A percentile compares a stretch with the other conserved stretches of the same genome.
These are phyloP conservation scores for Podiceps cristatus DNA, from an alignment of 2,113 vertebrate species.

Conservation along the genomic window DNA sequence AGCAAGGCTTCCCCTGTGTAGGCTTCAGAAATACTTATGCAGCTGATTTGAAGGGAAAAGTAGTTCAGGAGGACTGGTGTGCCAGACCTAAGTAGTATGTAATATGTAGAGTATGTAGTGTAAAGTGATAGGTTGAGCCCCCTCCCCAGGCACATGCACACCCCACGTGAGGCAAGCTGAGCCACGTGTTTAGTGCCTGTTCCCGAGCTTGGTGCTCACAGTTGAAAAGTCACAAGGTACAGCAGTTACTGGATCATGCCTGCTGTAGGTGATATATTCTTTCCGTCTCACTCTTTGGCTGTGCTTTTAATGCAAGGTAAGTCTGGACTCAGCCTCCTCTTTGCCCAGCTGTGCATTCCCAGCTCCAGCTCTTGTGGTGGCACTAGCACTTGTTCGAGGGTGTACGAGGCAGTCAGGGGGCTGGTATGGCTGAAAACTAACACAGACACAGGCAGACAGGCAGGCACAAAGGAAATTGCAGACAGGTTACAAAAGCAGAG, in stretches of 20 bases:
- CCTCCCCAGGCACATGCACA: background rate
- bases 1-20: background rate
- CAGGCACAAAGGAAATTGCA: background rate
- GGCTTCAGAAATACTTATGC: background rate
- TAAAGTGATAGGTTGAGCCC: fast-evolving
- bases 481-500: background rate
- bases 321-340: background rate
- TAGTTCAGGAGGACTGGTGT: background rate
- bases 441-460: background rate
- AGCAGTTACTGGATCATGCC: background rate
- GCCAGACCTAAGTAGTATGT: background rate
- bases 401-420: background rate
- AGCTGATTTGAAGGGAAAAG: background rate
- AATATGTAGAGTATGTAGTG: background rate
- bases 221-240: background rate
- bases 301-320: background rate
- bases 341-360: background rate
- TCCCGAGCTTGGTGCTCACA: background rate
- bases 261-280: background rate
- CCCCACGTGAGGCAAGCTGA: background rate
- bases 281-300: background rate
- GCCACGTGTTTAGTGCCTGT: background rate
- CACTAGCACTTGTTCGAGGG: background rate
- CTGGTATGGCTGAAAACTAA: background rate
- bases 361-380: background rate